Evolutionary conservation across 2,888 invertebrate genomes (phyloP).

Genomic region (Hymenopus coronatus): DNA sequence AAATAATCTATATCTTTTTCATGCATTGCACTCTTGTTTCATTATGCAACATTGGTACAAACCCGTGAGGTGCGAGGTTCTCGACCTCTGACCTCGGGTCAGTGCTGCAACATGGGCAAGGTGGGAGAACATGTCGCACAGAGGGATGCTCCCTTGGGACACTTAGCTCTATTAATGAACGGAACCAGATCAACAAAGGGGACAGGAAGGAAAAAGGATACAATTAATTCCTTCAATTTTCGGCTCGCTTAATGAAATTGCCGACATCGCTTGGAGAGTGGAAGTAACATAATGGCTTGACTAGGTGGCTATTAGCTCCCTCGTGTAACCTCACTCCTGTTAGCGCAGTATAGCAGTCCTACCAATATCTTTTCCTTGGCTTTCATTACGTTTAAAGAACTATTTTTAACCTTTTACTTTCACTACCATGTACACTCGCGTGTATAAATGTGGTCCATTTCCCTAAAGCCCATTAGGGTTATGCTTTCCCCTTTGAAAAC

Average conservation of each 20-base stretch:
- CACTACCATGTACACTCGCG: too few species aligned
- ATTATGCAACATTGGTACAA: not conserved
- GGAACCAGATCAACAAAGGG: not conserved
- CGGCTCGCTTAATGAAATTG: not conserved
- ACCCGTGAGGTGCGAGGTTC: not conserved
- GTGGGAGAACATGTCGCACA: not conserved
- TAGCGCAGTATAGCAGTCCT: too few species aligned
- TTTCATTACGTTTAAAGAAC: too few species aligned
- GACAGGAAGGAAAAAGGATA: not conserved
- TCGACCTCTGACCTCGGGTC: not conserved
- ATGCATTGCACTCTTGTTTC: too few species aligned
- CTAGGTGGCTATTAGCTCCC: not conserved
- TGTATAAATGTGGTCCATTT: too few species aligned
- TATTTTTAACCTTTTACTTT: too few species aligned
- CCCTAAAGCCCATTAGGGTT: too few species aligned
- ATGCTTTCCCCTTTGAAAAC: too few species aligned
- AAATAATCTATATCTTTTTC: too few species aligned
- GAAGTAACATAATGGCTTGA: not conserved
- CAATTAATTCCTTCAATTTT: not conserved
- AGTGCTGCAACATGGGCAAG: not conserved
- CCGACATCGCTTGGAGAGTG: not conserved
- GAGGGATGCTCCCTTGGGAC: not conserved
- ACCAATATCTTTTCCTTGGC: too few species aligned
- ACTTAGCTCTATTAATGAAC: not conserved
- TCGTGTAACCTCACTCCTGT: too few species aligned